Conservation (phyloP, 2,888 invertebrate genomes). For the Drosophila nr. perissopoda region DNA sequence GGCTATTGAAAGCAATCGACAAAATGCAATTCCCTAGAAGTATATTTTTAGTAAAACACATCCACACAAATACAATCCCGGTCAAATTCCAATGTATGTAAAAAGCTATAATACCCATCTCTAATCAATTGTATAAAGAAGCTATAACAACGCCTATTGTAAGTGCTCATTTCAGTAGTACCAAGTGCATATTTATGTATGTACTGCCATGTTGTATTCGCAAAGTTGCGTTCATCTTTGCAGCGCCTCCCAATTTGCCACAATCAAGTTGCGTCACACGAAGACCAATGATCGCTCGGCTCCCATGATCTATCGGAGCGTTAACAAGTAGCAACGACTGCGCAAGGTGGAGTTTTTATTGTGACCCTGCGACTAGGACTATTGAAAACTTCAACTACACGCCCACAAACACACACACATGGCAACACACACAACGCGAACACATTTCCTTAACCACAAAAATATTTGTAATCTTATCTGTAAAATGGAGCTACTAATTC, state of each 20-base stretch:
- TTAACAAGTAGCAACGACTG: constrained; percentile 80
- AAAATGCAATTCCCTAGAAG: constrained; percentile 25
- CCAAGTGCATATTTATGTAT: constrained; percentile 1
- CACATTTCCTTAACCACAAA: constrained; percentile 22
- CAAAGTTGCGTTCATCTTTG: constrained; percentile 58
- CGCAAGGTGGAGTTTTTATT: constrained; percentile 73
- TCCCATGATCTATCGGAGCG: constrained; percentile 87
- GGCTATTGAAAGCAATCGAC: constrained; percentile 68
- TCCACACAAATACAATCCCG: constrained; percentile 1
- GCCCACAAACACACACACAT: not conserved
- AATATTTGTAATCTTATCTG: constrained; percentile 27
- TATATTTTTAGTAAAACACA: constrained; percentile 1
- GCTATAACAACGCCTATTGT: constrained; percentile 11
- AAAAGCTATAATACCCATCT: constrained; percentile 8
- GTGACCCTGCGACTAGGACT: constrained; percentile 43
- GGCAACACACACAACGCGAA: constrained; percentile 7
- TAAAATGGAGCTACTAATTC: constrained; percentile 19
- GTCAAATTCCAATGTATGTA: constrained; percentile 28
- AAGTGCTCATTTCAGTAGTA: constrained; percentile 33
- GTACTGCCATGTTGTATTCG: constrained; percentile 29
- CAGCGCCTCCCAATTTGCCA: constrained; percentile 95
- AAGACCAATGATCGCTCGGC: constrained; percentile 94
- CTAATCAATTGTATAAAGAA: constrained; percentile 12
- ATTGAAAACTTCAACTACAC: constrained; percentile 43
- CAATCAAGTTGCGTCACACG: constrained; percentile 94